Base-by-base conservation (phyloP, 2,888 invertebrate species). In the Nomada hirtipes region DNA sequence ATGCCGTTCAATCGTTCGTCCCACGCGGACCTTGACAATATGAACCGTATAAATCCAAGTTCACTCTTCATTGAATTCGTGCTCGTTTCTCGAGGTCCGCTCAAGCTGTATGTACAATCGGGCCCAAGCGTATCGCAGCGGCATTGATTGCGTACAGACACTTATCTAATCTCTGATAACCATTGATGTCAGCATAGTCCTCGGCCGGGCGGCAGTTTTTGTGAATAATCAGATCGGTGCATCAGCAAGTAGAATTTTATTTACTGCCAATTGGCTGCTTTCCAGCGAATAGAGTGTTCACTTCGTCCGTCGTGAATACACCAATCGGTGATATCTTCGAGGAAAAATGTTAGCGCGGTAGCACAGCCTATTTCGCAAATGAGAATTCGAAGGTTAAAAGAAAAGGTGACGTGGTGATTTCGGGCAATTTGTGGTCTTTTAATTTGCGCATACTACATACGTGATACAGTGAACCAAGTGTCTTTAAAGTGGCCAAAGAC, bases 91-190 rank as follows among this genome's bases (percentile, higher is more conserved):
- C 44, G 47, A 13, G 10, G 44, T 42, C 15, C 3, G 20, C 2
- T 11, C 42, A 26, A 42, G 47, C 26, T n/a, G 20, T 11, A 42
- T 59, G 29, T 65, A 69, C 57, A 63, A 64, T 20, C 18, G n/a
- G 18, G 57, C 2, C 15, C 23, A 60, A 29, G 36, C 71, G 23
- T 75, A 69, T 61, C 55, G 61, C 15, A 1, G 9, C 13, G 57
- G 63, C 71, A 82, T 76, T 42, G 82, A 78, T 83, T 74, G 53
- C 60, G 36, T 44, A 29, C 23, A 29, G 13, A 4, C 20, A 64
- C 61, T 83, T 87, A 87, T 87, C 86, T 87, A 86, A 87, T 87
- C 86, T 74, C 0, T 20, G 52, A 60, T n/a, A 72, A 74, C 61
- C 72, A 77, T 55, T 72, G 75, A 79, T 53, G 47, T 23, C 71